phyloP scores from a whole-genome alignment of 1,140 invertebrate species.

The Sminthurides bifidus region DNA sequence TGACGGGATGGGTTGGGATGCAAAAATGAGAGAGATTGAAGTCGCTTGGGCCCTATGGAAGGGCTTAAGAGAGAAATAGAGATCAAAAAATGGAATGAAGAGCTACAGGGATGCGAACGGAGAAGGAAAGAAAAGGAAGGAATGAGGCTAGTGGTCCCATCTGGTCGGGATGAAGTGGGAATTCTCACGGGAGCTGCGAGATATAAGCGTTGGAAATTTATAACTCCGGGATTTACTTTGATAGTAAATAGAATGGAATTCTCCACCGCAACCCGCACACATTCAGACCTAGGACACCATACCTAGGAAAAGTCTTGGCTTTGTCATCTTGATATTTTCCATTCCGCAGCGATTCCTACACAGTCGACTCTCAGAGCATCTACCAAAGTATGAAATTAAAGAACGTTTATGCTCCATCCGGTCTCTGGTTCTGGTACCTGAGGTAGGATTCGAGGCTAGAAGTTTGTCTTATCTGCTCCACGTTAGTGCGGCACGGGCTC shows the following conservation, averaged over 20 bases:
- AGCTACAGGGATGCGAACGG: background rate
- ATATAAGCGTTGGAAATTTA: slow-evolving; percentile 30
- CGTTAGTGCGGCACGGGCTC: too few relatives aligned
- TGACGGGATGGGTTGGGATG: background rate
- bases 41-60: slow-evolving; percentile 21
- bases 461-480: too few relatives aligned
- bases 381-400: too few relatives aligned
- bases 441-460: too few relatives aligned
- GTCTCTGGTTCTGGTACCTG: too few relatives aligned
- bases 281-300: background rate
- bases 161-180: slow-evolving; percentile 29
- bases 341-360: background rate
- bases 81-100: slow-evolving; percentile 25
- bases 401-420: too few relatives aligned
- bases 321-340: background rate
- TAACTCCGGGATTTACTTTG: slow-evolving; percentile 27
- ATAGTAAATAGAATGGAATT: background rate
- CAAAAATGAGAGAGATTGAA: slow-evolving; percentile 12
- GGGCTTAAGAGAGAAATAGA: slow-evolving; percentile 23
- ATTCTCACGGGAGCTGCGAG: slow-evolving; percentile 15
- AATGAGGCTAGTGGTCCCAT: slow-evolving; percentile 23
- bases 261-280: background rate
- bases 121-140: slow-evolving; percentile 1
- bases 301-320: too few relatives aligned
- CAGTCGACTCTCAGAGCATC: too few relatives aligned